A percentile compares a stretch with the other conserved stretches of the same genome.
Evolutionary conservation across 2,888 invertebrate species (phyloP).

Genomic region (Drosophila lacicola): DNA sequence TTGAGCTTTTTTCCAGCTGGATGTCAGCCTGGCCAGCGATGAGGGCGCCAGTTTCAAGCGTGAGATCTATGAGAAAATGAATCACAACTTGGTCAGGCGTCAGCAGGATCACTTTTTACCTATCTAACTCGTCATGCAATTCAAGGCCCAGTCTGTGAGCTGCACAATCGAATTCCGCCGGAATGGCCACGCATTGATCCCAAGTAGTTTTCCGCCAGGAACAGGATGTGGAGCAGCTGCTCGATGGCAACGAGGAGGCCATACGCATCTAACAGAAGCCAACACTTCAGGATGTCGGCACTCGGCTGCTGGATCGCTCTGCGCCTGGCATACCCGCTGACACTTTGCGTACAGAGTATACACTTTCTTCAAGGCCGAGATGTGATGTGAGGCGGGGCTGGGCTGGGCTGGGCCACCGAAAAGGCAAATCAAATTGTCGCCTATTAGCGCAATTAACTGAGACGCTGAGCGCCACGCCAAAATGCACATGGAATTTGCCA

Average conservation of each 20-base stretch:
- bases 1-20: conserved; percentile 88
- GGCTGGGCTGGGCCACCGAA: conserved; percentile 7
- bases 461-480: conserved; percentile 30
- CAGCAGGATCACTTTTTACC: conserved; percentile 86
- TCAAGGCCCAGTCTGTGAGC: too few relatives aligned
- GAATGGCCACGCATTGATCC: conserved; percentile 87
- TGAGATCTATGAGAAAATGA: conserved; percentile 86
- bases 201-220: too few relatives aligned
- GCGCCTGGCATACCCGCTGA: too few relatives aligned
- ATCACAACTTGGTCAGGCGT: conserved; percentile 86
- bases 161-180: conserved; percentile 86
- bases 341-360: neutral
- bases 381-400: neutral
- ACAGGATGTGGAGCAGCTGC: too few relatives aligned
- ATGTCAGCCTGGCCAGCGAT: conserved; percentile 88
- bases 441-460: conserved; percentile 70
- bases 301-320: too few relatives aligned
- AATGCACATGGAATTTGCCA: conserved; percentile 26
- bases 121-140: too few relatives aligned
- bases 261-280: too few relatives aligned
- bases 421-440: conserved; percentile 65
- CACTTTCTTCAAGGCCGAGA: neutral
- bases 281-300: too few relatives aligned
- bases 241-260: too few relatives aligned
- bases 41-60: too few relatives aligned